A percentile compares a stretch with the other conserved stretches of the same genome.
Evolutionary conservation across 2,888 invertebrate genomes (phyloP).

Genomic region (Apodemia zela): DNA sequence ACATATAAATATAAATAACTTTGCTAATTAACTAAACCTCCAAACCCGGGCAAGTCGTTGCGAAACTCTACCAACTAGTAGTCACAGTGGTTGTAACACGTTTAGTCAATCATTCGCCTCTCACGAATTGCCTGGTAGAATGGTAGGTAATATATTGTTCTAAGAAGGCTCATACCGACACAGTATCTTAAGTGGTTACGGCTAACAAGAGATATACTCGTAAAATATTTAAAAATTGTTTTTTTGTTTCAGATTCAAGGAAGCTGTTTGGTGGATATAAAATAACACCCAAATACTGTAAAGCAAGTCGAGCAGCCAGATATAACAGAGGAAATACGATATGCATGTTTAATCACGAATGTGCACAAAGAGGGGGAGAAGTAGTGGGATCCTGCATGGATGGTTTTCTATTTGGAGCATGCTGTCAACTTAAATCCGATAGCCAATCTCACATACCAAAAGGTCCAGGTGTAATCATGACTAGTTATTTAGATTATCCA

Average conservation of each 20-base stretch:
- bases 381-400: constrained; percentile 95
- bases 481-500: constrained; percentile 69
- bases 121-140: too few relatives aligned
- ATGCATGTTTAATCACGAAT: constrained; percentile 97
- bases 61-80: too few relatives aligned
- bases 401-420: constrained; percentile 94
- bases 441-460: constrained; percentile 72
- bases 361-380: constrained; percentile 87
- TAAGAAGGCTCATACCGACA: too few relatives aligned
- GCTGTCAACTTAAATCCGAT: constrained; percentile 85
- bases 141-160: too few relatives aligned
- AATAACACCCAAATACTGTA: constrained; percentile 91
- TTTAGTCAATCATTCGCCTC: too few relatives aligned
- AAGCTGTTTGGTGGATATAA: constrained; percentile 92
- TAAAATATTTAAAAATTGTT: not conserved
- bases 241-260: constrained; percentile 63
- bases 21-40: too few relatives aligned
- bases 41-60: too few relatives aligned
- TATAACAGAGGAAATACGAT: constrained; percentile 86
- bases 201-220: too few relatives aligned
- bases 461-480: constrained; percentile 73
- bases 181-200: too few relatives aligned
- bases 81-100: too few relatives aligned
- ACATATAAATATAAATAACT: too few relatives aligned
- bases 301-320: constrained; percentile 83